These are phyloP conservation scores for Tauraco hartlaubi DNA, from an alignment of 2,797 vertebrate species.

Conservation along the genomic window DNA sequence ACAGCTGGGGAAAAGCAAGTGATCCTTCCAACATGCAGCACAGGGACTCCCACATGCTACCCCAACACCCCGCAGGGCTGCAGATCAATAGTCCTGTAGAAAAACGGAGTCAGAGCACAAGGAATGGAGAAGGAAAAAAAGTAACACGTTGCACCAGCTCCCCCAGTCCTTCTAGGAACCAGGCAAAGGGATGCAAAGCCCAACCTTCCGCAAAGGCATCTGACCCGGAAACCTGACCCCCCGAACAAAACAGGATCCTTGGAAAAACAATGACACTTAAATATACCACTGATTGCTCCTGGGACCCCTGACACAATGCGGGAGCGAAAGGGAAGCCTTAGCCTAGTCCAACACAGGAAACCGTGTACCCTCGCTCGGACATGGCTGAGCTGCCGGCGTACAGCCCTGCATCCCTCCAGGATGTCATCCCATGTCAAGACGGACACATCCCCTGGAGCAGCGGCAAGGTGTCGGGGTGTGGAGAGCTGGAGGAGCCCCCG, in stretches of 20 bases:
- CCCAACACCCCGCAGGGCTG: background rate
- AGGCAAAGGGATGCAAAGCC: background rate
- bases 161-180: background rate
- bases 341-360: background rate
- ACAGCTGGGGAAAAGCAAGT: background rate
- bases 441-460: rapidly evolving
- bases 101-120: background rate
- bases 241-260: background rate
- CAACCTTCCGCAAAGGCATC: background rate
- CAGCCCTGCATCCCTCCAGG: background rate
- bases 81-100: conserved; percentile 14
- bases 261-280: background rate
- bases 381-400: background rate
- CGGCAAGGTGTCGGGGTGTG: rapidly evolving
- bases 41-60: background rate
- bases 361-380: rapidly evolving
- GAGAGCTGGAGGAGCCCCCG: background rate
- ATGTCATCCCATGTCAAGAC: background rate
- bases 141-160: background rate
- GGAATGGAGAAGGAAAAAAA: background rate
- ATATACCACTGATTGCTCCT: background rate
- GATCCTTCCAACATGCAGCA: background rate
- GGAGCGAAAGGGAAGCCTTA: background rate
- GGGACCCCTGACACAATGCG: background rate
- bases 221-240: conserved; percentile 22